phyloP scores from a whole-genome alignment of 2,113 vertebrate species.

The Myotis lucifugus region DNA sequence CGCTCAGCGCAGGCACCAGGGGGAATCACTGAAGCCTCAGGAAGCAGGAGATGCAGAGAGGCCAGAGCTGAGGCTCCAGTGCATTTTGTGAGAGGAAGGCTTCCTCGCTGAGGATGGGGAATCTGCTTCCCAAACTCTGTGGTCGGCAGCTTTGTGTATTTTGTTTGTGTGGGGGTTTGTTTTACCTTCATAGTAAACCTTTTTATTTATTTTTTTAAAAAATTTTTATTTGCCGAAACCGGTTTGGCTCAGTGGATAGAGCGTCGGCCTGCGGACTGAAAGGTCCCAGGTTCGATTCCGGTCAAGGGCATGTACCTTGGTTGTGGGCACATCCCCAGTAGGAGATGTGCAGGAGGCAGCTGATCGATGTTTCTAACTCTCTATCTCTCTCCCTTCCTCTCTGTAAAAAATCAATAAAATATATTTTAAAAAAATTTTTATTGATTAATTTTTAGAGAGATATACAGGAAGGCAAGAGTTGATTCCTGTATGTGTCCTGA shows the following conservation, averaged over 20 bases:
- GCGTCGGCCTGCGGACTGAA: no score
- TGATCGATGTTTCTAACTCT: no score
- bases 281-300: no score
- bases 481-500: background rate
- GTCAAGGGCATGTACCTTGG: no score
- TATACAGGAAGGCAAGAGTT: background rate
- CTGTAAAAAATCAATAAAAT: no score
- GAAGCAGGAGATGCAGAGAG: background rate
- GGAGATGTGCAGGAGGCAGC: no score
- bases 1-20: background rate
- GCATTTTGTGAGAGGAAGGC: background rate
- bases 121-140: background rate
- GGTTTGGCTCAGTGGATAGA: no score
- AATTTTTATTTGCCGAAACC: background rate
- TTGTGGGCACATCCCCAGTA: no score
- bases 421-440: background rate
- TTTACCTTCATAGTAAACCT: background rate
- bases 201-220: background rate
- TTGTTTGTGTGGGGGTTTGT: background rate
- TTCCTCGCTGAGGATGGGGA: background rate
- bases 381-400: no score
- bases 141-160: background rate
- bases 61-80: background rate
- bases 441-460: background rate
- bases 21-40: background rate